Evolutionary conservation across 2,888 invertebrate genomes (phyloP), one percentile per base, ranked within the genome.

Genomic region (Campopleginae sp.): DNA sequence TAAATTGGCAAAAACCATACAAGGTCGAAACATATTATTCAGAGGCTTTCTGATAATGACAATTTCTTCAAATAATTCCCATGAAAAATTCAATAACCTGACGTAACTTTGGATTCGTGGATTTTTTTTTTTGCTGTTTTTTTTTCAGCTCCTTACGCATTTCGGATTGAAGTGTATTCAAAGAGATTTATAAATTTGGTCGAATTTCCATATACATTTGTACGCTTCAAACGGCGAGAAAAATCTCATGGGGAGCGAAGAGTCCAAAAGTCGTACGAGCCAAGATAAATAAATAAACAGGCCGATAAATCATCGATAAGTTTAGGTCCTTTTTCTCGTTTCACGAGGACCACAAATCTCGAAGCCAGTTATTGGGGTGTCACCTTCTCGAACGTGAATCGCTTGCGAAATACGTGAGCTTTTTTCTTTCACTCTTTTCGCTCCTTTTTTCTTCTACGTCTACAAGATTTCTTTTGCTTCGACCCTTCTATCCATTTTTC

Each of bases 361-460:
- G 87, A 86, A 87, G 89, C 89, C 89, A 88, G 90, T 90, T 91
- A 91, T 91, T 90, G 91, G 90, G 89, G 90, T 91, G 90, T 90
- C 90, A 88, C 90, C 89, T 88, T 88, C 87, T 86, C 81, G 89
- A 89, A 91, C 90, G 90, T 90, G 89, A 88, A 90, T 89, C 86
- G 90, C 89, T 87, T 90, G 88, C 89, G 87, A 87, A 90, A 79
- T 85, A 82, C 82, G 82, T 85, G 80, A 66, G 77, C 84, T 78
- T 84, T 85, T 78, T 48, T 63, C 74, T 63, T 65, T 61, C 58
- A n/a, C 65, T 54, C 72, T 31, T 77, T 75, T 71, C 63, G 38
- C 81, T 84, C 66, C 79, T 68, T 75, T 48, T 79, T 65, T 80
- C 80, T 58, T 80, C 81, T 74, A 82, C 85, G 79, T 80, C 81